Base-by-base conservation (phyloP, 2,888 invertebrate species). In the Allacma fusca region DNA sequence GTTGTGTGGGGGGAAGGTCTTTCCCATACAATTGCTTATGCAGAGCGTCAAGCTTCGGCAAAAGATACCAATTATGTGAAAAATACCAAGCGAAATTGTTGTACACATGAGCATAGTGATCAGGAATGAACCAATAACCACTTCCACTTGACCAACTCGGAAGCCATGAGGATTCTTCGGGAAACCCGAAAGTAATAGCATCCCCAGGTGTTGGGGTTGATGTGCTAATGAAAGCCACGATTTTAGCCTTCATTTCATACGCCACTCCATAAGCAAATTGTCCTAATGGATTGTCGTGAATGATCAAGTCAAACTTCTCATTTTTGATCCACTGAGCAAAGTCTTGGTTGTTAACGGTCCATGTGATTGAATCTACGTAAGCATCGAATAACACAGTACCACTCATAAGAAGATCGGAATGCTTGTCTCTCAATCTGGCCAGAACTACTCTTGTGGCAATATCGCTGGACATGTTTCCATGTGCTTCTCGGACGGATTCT, bases 161-260 rank as follows among this genome's bases (percentile, higher is more conserved):
- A 69, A 81, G 43, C 75, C 75, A 80, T 7, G 77, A 76, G n/a
- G 73, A 24, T 69, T 81, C 81, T 0, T 72, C 71, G 0, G 76
- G 67, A 0, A 70, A 19, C n/a, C 82, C 82, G 40, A 71, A 79
- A 12, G 73, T 72, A 13, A 80, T 81, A 64, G 75, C 77, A 23
- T 64, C 64, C 23, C 23, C 16, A 5, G 24, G 26, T 23, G 4
- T 16, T 7, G 5, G 2, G 4, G n/a, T 26, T 2, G 24, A 19
- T 26, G 64, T 16, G 2, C n/a, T 24, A 16, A 64, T 26, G 28
- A 67, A 67, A 2, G 2, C 16, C 2, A 64, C 21, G 24, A 64
- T 26, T 26, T 64, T 64, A 5, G 64, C 64, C 26, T 23, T 23
- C 23, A 24, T 24, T 21, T 26, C 16, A 23, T 64, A 23, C 4